Evolutionary conservation across 2,113 vertebrate genomes (phyloP), one percentile per base, ranked within the genome.

Genomic region (Scytalopus superciliaris): DNA sequence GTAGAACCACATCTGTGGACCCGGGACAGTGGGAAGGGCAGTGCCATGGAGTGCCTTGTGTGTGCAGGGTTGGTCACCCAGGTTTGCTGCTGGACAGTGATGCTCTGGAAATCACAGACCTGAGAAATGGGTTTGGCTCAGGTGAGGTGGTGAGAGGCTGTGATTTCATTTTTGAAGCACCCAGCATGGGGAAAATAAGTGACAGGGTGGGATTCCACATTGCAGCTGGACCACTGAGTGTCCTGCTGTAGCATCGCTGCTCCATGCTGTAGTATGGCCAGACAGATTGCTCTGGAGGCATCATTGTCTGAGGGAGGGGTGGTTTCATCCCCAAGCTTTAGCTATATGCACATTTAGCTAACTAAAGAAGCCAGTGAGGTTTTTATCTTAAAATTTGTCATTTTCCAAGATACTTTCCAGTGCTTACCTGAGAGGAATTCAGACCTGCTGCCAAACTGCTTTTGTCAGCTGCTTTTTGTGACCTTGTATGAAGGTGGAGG

Each of bases 261-360:
- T 31, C 69, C 0, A 1, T 24, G 42, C 67, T 53, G 42, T 39
- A 8, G 57, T 12, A 7, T 2, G 5, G 24, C 7, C 3, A 28
- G 80, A 4, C 63, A 73, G 44, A 10, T 60, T 3, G 4, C 62
- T 74, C 50, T 78, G 1, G 6, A 39, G 55, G 14, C 49, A 24
- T 33, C 1, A 0, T 1, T 16, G 2, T 14, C 72, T 7, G 14
- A 62, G 9, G 31, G 18, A 69, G 28, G 1, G 0, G 24, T 19
- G 39, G 21, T 50, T 84, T 78, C 28, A 67, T 6, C 31, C 42
- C n/a, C 40, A 67, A n/a, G 28, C 42, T 81, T 85, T 31, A 53
- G 47, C 25, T 35, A 19, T 21, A 7, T 4, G 4, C 12, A 45
- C n/a, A 17, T 75, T 75, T 42, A 49, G 22, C 39, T 78, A 37